phyloP scores from a whole-genome alignment of 2,888 invertebrate species.

The Pediacus dermestoides region DNA sequence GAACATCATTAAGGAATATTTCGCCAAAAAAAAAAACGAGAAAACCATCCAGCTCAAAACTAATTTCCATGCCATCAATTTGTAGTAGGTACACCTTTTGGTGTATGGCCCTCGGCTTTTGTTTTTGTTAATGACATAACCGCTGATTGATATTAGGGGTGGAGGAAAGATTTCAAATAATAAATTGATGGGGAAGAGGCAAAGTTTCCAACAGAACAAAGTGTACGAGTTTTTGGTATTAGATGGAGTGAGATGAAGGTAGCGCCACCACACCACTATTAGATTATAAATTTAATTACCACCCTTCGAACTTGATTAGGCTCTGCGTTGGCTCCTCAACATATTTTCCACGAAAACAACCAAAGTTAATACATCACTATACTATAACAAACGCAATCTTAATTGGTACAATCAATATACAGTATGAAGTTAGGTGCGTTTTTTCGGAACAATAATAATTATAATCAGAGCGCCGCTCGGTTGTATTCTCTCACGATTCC shows the following conservation, averaged over 20 bases:
- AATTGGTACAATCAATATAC: too few relatives aligned
- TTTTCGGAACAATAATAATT: too few relatives aligned
- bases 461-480: too few relatives aligned
- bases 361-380: not conserved
- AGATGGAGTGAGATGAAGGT: constrained; percentile 1
- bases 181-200: constrained; percentile 41
- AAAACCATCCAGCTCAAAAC: too few relatives aligned
- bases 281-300: constrained; percentile 36
- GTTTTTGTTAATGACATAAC: constrained; percentile 47
- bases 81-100: constrained; percentile 30
- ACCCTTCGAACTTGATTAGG: constrained; percentile 35
- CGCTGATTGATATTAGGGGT: constrained; percentile 46
- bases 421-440: too few relatives aligned
- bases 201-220: too few relatives aligned
- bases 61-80: constrained; percentile 37
- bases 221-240: too few relatives aligned
- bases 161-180: constrained; percentile 44
- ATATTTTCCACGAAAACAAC: constrained; percentile 7
- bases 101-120: constrained; percentile 43
- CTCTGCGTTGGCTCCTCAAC: constrained; percentile 19
- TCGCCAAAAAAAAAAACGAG: too few relatives aligned
- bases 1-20: too few relatives aligned
- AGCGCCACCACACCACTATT: constrained; percentile 27
- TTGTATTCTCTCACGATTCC: too few relatives aligned
- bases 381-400: too few relatives aligned